Evolutionary conservation across 2,113 vertebrate genomes (phyloP).

Genomic region (Xenopus borealis): DNA sequence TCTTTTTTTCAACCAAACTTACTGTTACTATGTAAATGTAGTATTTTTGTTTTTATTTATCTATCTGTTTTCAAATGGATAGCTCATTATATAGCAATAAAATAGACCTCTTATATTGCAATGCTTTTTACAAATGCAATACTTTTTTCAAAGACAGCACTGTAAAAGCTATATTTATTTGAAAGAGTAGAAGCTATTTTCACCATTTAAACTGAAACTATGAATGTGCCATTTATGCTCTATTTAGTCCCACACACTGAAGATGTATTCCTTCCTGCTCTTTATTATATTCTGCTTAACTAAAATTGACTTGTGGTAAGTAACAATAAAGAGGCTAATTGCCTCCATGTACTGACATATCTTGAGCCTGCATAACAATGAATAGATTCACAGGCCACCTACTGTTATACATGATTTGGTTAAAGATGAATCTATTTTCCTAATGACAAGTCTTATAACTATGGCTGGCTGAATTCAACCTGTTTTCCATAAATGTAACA

Average conservation of each 20-base stretch:
- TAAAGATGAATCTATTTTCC: constrained; percentile 46
- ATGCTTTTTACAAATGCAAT: too few relatives aligned
- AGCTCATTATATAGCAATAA: too few relatives aligned
- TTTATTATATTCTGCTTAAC: constrained; percentile 15
- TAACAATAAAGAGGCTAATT: constrained; percentile 24
- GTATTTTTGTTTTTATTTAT: too few relatives aligned
- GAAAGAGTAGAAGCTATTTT: too few relatives aligned
- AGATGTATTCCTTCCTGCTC: constrained; percentile 29
- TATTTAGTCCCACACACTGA: constrained; percentile 31
- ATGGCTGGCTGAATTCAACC: constrained; percentile 41
- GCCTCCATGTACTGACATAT: constrained; percentile 32
- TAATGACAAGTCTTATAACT: constrained; percentile 25
- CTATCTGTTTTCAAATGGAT: too few relatives aligned
- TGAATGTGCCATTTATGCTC: too few relatives aligned
- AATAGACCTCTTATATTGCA: too few relatives aligned
- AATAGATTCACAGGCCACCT: constrained; percentile 28
- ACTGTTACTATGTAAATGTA: too few relatives aligned
- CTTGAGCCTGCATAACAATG: constrained; percentile 13
- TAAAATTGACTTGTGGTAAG: constrained; percentile 17
- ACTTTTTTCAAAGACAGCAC: too few relatives aligned
- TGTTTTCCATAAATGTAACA: neutral
- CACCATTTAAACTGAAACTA: too few relatives aligned
- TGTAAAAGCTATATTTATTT: too few relatives aligned
- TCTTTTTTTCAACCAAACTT: too few relatives aligned
- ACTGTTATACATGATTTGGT: constrained; percentile 12